These are phyloP conservation scores for Habropoda laboriosa DNA, from an alignment of 1,140 invertebrate species.

Conservation along the genomic window DNA sequence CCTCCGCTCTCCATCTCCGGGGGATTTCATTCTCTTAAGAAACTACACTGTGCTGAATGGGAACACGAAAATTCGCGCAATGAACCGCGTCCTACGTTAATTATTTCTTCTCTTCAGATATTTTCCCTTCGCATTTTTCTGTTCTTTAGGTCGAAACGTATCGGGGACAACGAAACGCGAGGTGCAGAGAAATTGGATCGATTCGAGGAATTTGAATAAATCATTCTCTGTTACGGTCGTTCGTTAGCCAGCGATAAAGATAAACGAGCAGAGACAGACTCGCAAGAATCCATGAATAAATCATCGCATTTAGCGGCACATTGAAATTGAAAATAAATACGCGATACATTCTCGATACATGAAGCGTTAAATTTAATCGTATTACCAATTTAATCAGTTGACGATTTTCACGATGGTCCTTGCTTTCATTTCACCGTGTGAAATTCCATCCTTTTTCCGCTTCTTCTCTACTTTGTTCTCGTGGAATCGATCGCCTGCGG, in stretches of 20 bases:
- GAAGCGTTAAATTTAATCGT: conserved; percentile 22
- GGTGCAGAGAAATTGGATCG: not conserved
- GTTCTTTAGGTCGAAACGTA: too few relatives aligned
- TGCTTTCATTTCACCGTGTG: not conserved
- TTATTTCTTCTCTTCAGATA: not conserved
- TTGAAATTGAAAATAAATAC: not conserved
- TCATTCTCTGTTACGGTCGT: not conserved
- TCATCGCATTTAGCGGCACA: not conserved
- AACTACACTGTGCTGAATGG: conserved; percentile 27
- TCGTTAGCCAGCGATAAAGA: not conserved
- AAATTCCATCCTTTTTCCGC: not conserved
- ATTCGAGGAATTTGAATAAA: not conserved
- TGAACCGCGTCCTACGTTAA: conserved; percentile 8
- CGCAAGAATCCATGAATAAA: conserved; percentile 1
- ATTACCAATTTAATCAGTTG: not conserved
- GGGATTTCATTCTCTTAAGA: conserved; percentile 48
- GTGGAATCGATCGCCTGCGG: not conserved
- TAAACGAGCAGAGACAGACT: not conserved
- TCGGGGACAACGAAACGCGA: not conserved
- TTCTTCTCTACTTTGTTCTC: not conserved
- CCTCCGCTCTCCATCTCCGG: conserved; percentile 8
- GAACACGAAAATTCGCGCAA: conserved; percentile 51
- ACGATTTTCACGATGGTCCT: not conserved
- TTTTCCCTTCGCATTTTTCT: not conserved
- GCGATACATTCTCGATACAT: not conserved